Base-by-base conservation (phyloP, 1,140 invertebrate genomes). In the Cherax destructor region DNA sequence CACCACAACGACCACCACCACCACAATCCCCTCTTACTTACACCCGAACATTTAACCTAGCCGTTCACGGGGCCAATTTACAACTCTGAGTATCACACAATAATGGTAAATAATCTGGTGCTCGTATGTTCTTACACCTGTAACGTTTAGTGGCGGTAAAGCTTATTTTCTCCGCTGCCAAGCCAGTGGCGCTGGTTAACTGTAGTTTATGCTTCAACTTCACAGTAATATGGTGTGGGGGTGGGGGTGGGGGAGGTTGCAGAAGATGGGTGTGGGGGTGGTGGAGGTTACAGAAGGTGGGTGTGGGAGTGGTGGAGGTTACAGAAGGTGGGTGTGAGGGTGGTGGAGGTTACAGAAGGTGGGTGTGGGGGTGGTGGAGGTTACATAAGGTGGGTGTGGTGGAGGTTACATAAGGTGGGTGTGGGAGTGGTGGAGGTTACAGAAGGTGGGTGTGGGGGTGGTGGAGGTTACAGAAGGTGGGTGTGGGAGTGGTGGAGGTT, bases 71-170 rank as follows among this genome's bases (percentile, higher is more conserved):
- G 61, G 6, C 69, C n/a, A 30, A 74, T 30, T 24, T 74, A 74
- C 24, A 74, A 24, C 5, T 74, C 69, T 11, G n/a, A 74, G 5
- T 24, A 74, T 74, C 69, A 74, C 69, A 24, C 24, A 74, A 74
- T 74, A 74, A 74, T 74, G 24, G 69, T 74, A 74, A 74, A 74
- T 74, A 74, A 74, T 74, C 24, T n/a, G 6, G 1, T 6, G 13
- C n/a, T 74, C 69, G 69, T 74, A 74, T 24, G 69, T 74, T 74
- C 69, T 74, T 74, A 16, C 10, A 74, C 11, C 69, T 74, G 69
- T n/a, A 74, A 74, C 69, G 24, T 74, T 74, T 74, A 24, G 69
- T 30, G 69, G n/a, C 21, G 69, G 69, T 24, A 30, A 56, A 74
- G 3, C 21, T n/a, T 74, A 74, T 74, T 24, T 74, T 74, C 69